A percentile compares a stretch with the other conserved stretches of the same genome.
Conservation (phyloP, 1,140 invertebrate genomes). For the Heliothis virescens region DNA sequence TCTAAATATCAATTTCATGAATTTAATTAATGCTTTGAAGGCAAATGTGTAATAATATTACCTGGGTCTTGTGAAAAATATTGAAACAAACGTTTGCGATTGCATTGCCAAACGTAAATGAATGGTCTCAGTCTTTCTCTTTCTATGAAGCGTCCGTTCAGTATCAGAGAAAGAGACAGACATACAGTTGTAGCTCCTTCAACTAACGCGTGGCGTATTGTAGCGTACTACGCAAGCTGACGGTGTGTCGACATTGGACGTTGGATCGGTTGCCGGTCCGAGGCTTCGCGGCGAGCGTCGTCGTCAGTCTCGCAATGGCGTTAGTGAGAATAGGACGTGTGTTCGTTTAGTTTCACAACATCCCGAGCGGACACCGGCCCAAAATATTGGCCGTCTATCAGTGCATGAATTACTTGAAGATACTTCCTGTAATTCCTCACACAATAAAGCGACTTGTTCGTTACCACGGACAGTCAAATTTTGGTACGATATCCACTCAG, state of each 20-base stretch:
- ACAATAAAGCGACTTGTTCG: conserved; percentile 69
- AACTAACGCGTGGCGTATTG: conserved; percentile 80
- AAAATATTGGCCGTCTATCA: conserved; percentile 86
- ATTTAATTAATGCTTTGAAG: conserved; percentile 38
- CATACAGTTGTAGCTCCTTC: conserved; percentile 52
- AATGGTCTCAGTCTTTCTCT: conserved; percentile 77
- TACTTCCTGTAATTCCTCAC: conserved; percentile 80
- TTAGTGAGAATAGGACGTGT: conserved; percentile 81
- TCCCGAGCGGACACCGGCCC: conserved; percentile 86
- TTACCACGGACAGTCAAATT: conserved; percentile 85
- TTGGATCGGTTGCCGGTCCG: conserved; percentile 82
- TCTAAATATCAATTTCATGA: conserved; percentile 20
- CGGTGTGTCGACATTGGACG: conserved; percentile 86
- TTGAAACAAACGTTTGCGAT: conserved; percentile 79
- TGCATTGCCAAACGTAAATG: conserved; percentile 84
- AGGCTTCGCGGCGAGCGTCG: conserved; percentile 75
- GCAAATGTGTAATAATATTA: conserved; percentile 50
- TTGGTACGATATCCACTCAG: conserved; percentile 86
- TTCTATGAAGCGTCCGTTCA: conserved; percentile 52
- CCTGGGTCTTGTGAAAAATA: conserved; percentile 76
- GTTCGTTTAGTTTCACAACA: conserved; percentile 82
- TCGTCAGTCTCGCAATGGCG: conserved; percentile 86
- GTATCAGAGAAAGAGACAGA: conserved; percentile 68
- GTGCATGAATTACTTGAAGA: conserved; percentile 82
- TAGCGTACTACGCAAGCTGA: conserved; percentile 85